Evolutionary conservation across 2,888 invertebrate species (phyloP).

Genomic region (Nymphalis urticae): DNA sequence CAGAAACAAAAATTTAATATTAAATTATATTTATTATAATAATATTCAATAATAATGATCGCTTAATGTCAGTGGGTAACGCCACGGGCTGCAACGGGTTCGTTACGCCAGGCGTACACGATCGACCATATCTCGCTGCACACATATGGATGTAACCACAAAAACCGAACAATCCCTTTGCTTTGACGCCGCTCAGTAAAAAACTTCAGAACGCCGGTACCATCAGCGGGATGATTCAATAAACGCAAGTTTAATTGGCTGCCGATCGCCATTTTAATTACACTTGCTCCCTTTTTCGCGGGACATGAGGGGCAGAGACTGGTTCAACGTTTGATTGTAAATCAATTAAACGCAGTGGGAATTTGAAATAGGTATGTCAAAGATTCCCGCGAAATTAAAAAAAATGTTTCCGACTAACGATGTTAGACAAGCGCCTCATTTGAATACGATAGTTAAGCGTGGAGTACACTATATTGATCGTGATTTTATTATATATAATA

Average conservation of each 20-base stretch:
- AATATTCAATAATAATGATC: not conserved
- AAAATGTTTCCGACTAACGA: not conserved
- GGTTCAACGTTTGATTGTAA: not conserved
- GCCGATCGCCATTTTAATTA: slow-evolving; percentile 69
- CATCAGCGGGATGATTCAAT: slow-evolving; percentile 70
- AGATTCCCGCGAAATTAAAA: slow-evolving; percentile 3
- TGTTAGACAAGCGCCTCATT: slow-evolving; percentile 10
- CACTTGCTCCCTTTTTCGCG: slow-evolving; percentile 56
- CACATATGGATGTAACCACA: slow-evolving; percentile 42
- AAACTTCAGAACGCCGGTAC: slow-evolving; percentile 44
- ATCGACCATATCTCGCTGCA: slow-evolving; percentile 20
- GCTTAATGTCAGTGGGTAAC: not conserved
- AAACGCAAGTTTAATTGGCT: slow-evolving; percentile 66
- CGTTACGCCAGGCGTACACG: slow-evolving; percentile 17
- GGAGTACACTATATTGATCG: slow-evolving; percentile 14
- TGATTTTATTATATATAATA: too few relatives aligned
- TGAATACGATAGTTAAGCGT: slow-evolving; percentile 30
- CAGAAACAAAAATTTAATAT: too few relatives aligned
- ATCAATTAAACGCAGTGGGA: slow-evolving; percentile 6
- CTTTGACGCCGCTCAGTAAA: slow-evolving; percentile 49
- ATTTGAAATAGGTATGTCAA: not conserved
- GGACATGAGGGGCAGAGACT: slow-evolving; percentile 18
- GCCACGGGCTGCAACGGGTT: not conserved
- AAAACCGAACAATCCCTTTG: slow-evolving; percentile 59
- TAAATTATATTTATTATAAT: not conserved